Base-by-base conservation (phyloP, 2,888 invertebrate genomes). In the Galerucella calmariensis region DNA sequence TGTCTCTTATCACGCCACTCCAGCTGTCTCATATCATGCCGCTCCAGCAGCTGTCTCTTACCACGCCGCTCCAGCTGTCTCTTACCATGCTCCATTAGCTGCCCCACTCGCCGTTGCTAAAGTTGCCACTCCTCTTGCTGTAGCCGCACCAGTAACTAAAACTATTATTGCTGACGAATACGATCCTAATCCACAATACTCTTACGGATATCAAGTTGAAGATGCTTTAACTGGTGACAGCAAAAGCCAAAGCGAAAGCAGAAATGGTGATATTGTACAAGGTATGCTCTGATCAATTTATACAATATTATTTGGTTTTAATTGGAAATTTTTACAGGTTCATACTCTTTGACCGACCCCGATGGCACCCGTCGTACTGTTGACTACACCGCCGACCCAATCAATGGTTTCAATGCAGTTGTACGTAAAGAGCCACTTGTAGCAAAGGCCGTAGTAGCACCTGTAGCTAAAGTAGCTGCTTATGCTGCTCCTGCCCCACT, bases 311-410 rank as follows among this genome's bases (percentile, higher is more conserved):
- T 12, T 24, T 59, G 6, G 14, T 58, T 16, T 20, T 67, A 11
- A 53, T 41, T 8, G 8, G 53, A 24, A 56, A n/a, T n/a, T 73
- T 67, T 69, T 67, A 1, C 58, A 77, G 75, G 86, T 86, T 90
- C 89, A 79, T 90, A 91, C 87, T 89, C 90, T 20, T 85, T 90
- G 67, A 85, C 88, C 20, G 90, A 90, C 81, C 90, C 92, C 14
- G 92, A 92, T 83, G 92, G 92, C 81, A 90, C 90, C 76, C 90
- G 90, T 83, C 90, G 92, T 79, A 91, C 90, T 51, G 92, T 92
- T 0, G 92, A 92, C 78, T 92, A 92, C 82, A 85, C 88, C 59
- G 90, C 90, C 6, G 89, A 89, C 81, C 88, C 89, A 77, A 81
- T 89, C 69, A 87, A 88, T 75, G 90, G 90, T 9, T 90, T 90